Percentiles rank a stretch among this genome's conserved stretches.
phyloP scores from a whole-genome alignment of 2,888 invertebrate species.

The Rhagium mordax region DNA sequence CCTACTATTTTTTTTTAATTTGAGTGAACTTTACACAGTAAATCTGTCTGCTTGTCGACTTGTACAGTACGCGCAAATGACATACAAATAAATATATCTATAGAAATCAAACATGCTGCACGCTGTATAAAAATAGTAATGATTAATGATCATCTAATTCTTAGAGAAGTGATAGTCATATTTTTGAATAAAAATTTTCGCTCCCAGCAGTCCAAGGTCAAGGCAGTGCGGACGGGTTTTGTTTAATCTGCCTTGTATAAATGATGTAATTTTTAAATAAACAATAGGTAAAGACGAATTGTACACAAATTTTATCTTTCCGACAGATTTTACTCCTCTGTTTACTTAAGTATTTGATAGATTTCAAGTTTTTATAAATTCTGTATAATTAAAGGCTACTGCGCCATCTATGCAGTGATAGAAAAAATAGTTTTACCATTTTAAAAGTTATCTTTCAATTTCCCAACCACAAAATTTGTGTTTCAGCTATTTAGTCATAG shows the following conservation, averaged over 20 bases:
- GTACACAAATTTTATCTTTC: too few species aligned
- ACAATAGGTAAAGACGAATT: too few species aligned
- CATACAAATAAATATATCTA: background rate
- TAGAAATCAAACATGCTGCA: background rate
- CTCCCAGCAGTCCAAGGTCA: conserved; percentile 7
- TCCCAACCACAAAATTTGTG: background rate
- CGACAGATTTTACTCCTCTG: too few species aligned
- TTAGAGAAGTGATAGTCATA: background rate
- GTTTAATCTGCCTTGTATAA: conserved; percentile 17
- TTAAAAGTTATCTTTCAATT: background rate
- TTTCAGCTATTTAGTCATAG: background rate
- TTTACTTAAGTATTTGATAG: too few species aligned
- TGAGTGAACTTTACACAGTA: too few species aligned
- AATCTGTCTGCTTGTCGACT: too few species aligned
- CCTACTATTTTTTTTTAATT: too few species aligned
- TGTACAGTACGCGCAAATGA: background rate
- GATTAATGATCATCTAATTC: background rate
- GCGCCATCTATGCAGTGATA: background rate
- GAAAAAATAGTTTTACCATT: background rate
- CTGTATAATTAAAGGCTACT: too few species aligned
- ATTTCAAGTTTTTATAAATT: too few species aligned
- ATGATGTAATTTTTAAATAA: background rate
- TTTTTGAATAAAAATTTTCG: background rate
- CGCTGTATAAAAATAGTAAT: background rate
- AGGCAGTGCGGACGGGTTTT: background rate